phyloP scores from a whole-genome alignment of 2,113 vertebrate species.

The Phyllopteryx taeniolatus region DNA sequence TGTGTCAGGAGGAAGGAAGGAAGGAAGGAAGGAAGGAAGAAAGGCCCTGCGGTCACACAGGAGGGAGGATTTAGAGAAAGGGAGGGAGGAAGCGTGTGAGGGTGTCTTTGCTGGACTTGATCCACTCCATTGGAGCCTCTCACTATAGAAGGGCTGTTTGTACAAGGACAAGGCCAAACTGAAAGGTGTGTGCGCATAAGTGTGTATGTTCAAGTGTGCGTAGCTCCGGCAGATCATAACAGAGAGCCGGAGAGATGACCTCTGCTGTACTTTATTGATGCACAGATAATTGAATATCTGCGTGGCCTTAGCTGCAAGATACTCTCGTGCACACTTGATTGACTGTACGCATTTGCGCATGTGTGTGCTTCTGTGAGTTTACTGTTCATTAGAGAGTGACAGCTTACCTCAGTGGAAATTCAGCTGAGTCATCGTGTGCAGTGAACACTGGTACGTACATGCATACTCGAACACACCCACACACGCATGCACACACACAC shows the following conservation, averaged over 20 bases:
- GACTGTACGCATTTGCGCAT: constrained; percentile 4
- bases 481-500: background rate
- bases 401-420: constrained; percentile 67
- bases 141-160: constrained; percentile 63
- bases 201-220: constrained; percentile 1
- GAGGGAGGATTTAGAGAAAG: constrained; percentile 61
- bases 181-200: constrained; percentile 27
- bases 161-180: constrained; percentile 52
- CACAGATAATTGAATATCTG: constrained; percentile 9
- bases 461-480: background rate
- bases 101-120: constrained; percentile 69
- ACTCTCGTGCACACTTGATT: constrained; percentile 17
- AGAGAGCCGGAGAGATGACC: constrained; percentile 18
- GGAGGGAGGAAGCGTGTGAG: constrained; percentile 68
- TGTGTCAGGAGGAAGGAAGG: constrained; percentile 64
- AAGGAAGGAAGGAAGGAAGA: constrained; percentile 70
- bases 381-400: constrained; percentile 44
- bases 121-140: constrained; percentile 60
- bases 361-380: constrained; percentile 4
- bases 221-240: constrained; percentile 35
- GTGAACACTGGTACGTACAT: background rate
- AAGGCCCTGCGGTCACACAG: constrained; percentile 48
- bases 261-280: constrained; percentile 22
- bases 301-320: background rate
- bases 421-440: constrained; percentile 65